These are phyloP conservation scores for Calephelis virginiensis DNA, from an alignment of 1,140 invertebrate genomes.

Conservation along the genomic window DNA sequence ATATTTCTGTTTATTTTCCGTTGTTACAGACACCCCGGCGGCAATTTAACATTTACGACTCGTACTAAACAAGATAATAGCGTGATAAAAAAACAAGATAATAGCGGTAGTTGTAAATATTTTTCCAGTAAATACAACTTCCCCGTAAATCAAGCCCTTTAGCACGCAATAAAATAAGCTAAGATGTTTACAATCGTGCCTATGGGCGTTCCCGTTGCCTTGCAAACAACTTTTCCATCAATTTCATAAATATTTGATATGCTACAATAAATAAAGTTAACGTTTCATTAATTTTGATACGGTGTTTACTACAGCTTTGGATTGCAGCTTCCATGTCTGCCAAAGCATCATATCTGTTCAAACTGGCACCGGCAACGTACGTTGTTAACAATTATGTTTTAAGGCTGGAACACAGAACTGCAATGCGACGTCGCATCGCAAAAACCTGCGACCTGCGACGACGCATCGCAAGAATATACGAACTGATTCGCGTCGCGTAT, in stretches of 20 bases:
- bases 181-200: constrained; percentile 10
- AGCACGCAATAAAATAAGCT: constrained; percentile 14
- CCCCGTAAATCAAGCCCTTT: constrained; percentile 1
- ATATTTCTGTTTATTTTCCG: background rate
- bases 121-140: constrained; percentile 14
- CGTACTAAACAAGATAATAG: constrained; percentile 1
- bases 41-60: constrained; percentile 17
- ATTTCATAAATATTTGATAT: background rate
- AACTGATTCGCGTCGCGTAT: no score
- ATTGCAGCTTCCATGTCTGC: no score
- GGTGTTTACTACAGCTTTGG: no score
- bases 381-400: no score
- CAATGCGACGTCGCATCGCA: no score
- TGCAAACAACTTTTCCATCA: constrained; percentile 1
- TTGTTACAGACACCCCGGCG: constrained; percentile 7
- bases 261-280: no score
- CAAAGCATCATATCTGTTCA: no score
- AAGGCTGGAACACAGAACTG: no score
- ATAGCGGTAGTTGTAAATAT: constrained; percentile 17
- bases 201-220: background rate
- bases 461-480: no score
- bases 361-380: no score
- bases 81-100: constrained; percentile 15
- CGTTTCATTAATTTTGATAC: no score
- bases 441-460: no score